Conservation (phyloP, 2,113 vertebrate species). For the Glaucidium brasilianum region DNA sequence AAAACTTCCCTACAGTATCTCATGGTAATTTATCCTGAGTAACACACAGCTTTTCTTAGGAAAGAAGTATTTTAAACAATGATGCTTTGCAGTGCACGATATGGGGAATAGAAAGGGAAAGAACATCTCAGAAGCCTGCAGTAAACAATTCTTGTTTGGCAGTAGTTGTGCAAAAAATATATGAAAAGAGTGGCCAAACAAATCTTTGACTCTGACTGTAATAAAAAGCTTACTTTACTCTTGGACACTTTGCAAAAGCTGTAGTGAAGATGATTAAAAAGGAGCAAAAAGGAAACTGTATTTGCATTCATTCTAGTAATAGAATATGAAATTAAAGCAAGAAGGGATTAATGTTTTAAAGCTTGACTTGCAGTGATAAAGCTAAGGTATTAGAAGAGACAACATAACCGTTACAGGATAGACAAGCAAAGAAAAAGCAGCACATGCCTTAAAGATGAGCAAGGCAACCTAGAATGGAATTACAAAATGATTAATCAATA, state of each 20-base stretch:
- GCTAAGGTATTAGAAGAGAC: slow-evolving; percentile 79
- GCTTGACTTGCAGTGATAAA: slow-evolving; percentile 82
- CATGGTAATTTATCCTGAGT: neutral
- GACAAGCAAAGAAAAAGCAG: slow-evolving; percentile 80
- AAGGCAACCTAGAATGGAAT: slow-evolving; percentile 83
- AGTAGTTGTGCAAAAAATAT: slow-evolving; percentile 39
- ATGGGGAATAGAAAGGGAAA: slow-evolving; percentile 3
- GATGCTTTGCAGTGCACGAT: neutral
- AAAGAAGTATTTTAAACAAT: neutral
- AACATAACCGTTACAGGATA: slow-evolving; percentile 78
- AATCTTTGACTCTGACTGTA: slow-evolving; percentile 54
- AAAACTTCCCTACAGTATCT: neutral
- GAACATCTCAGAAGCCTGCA: slow-evolving; percentile 12
- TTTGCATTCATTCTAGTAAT: slow-evolving; percentile 80
- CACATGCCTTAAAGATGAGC: slow-evolving; percentile 83
- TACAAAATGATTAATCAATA: slow-evolving; percentile 92
- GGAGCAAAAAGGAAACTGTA: slow-evolving; percentile 68
- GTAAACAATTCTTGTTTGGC: slow-evolving; percentile 39
- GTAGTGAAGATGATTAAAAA: slow-evolving; percentile 75
- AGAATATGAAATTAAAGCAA: slow-evolving; percentile 85
- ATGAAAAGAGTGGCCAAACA: slow-evolving; percentile 27
- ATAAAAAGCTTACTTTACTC: slow-evolving; percentile 68
- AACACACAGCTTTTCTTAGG: neutral
- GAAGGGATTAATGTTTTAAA: slow-evolving; percentile 83
- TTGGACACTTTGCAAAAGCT: slow-evolving; percentile 69